Evolutionary conservation across 2,797 vertebrate species (phyloP).

Genomic region (Ammospiza maritima): DNA sequence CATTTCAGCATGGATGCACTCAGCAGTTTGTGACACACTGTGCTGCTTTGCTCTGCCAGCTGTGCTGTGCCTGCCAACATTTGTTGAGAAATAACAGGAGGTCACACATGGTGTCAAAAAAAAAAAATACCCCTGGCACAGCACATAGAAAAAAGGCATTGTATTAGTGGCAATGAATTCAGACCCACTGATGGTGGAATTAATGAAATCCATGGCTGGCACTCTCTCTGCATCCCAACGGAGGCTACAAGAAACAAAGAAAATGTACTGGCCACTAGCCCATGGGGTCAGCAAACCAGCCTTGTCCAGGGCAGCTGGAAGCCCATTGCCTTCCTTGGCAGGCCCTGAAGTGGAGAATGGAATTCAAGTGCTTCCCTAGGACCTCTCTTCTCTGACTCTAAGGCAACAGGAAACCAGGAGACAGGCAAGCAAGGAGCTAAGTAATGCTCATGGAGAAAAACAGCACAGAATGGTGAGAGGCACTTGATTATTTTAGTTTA

Average conservation of each 20-base stretch:
- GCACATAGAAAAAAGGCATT: conserved; percentile 72
- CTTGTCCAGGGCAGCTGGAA: conserved; percentile 28
- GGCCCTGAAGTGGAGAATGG: background rate
- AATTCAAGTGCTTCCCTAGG: background rate
- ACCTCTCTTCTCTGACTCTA: background rate
- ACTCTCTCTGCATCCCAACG: conserved; percentile 13
- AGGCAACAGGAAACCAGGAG: background rate
- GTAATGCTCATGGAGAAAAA: background rate
- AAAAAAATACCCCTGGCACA: conserved; percentile 65
- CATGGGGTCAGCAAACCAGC: conserved; percentile 1
- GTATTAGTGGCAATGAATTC: conserved; percentile 73
- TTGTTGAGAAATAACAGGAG: conserved; percentile 75
- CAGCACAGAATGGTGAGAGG: background rate
- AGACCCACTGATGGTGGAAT: conserved; percentile 75
- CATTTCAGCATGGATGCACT: conserved; percentile 74
- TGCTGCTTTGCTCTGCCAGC: conserved; percentile 64
- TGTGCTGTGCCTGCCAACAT: conserved; percentile 65
- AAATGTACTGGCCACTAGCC: conserved; percentile 40
- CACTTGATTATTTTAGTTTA: background rate
- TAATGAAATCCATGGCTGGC: conserved; percentile 72
- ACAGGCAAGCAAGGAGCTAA: background rate
- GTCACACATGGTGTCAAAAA: conserved; percentile 69
- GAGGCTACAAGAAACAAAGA: conserved; percentile 47
- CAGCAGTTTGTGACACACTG: conserved; percentile 63
- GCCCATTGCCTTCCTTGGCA: conserved; percentile 6